Percentiles rank a stretch among this genome's conserved stretches.
These are phyloP conservation scores for Drepanosiphum platanoidis DNA, from an alignment of 2,888 invertebrate species.

Conservation along the genomic window DNA sequence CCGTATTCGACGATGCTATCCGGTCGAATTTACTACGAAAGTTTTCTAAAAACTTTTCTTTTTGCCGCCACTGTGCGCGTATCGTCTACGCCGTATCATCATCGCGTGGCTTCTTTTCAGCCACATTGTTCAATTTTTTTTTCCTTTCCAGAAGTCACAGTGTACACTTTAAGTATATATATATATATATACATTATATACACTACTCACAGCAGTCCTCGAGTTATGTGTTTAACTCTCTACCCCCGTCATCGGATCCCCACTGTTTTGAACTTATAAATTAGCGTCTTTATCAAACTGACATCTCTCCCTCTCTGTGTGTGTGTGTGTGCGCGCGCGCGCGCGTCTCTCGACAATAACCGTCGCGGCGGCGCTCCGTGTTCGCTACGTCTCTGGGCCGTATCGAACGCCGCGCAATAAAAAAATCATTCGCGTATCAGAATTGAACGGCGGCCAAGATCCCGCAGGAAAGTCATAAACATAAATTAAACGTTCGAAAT, in stretches of 20 bases:
- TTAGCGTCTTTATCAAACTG: slow-evolving; percentile 30
- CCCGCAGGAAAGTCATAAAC: slow-evolving; percentile 6
- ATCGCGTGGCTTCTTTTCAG: not conserved
- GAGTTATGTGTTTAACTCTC: not conserved
- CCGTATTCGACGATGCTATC: no score
- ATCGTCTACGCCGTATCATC: no score
- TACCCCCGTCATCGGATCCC: not conserved
- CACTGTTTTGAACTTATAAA: not conserved
- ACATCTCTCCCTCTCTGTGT: no score
- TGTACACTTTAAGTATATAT: no score
- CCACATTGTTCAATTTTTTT: not conserved
- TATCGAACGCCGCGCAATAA: slow-evolving; percentile 24
- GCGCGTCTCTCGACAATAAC: slow-evolving; percentile 2
- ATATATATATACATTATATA: no score
- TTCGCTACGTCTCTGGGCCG: not conserved
- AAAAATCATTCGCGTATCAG: slow-evolving; percentile 36
- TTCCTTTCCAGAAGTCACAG: no score
- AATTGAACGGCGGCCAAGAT: slow-evolving; percentile 46
- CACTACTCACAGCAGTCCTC: not conserved
- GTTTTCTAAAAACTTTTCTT: slow-evolving; percentile 27
- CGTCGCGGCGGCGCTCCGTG: not conserved
- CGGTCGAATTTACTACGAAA: slow-evolving; percentile 4
- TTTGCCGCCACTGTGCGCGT: not conserved
- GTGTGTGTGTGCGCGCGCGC: no score
- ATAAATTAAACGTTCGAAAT: slow-evolving; percentile 48